Evolutionary conservation across 2,113 vertebrate genomes (phyloP).

Genomic region (Myxocyprinus asiaticus): DNA sequence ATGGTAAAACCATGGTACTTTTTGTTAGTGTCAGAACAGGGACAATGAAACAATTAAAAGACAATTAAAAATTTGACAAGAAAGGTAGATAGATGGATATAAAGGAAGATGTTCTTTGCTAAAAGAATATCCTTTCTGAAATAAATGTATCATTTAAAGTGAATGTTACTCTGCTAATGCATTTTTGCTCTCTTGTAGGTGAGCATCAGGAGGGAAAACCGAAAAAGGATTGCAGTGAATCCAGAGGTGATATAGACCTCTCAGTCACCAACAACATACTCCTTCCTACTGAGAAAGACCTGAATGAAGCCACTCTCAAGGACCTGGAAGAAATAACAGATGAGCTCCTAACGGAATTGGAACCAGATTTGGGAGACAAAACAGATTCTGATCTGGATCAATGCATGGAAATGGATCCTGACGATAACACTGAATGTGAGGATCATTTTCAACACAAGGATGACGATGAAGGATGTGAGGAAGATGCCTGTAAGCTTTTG

Average conservation of each 20-base stretch:
- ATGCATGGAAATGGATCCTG: not conserved
- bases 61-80: no score
- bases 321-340: conserved; percentile 3
- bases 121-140: not conserved
- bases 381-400: conserved; percentile 20
- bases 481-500: not conserved
- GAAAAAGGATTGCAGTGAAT: conserved; percentile 30
- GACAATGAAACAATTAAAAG: no score
- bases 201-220: conserved; percentile 36
- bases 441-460: not conserved
- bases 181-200: conserved; percentile 33
- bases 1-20: no score
- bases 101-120: not conserved
- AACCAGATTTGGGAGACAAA: not conserved
- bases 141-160: not conserved
- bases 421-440: not conserved
- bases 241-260: not conserved
- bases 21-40: no score
- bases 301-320: conserved; percentile 4
- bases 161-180: not conserved
- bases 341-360: not conserved
- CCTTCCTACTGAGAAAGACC: conserved; percentile 22
- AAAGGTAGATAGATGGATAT: no score
- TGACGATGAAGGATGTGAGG: not conserved
- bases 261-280: conserved; percentile 39